Conservation (phyloP, 2,888 invertebrate species). For the Orthosia gracilis region DNA sequence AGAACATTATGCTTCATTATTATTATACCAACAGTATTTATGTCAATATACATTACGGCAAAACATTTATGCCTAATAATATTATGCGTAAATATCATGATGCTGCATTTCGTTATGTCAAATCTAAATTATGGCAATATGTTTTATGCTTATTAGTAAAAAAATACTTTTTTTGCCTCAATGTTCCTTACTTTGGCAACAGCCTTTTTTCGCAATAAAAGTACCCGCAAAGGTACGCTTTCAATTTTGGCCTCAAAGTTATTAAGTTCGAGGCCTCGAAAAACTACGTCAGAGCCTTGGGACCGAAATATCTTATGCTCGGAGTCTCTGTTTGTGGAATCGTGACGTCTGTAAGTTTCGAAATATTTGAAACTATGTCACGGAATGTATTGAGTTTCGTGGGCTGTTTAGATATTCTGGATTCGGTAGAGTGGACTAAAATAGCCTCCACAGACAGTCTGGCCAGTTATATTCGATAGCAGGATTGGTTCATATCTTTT, state of each 20-base stretch:
- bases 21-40: no score
- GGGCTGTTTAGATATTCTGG: background rate
- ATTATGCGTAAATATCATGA: no score
- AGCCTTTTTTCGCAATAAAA: conserved; percentile 4
- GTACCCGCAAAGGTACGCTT: background rate
- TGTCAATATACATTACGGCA: no score
- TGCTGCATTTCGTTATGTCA: no score
- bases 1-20: no score
- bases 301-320: conserved; percentile 38
- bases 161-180: background rate
- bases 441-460: background rate
- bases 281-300: conserved; percentile 27
- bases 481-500: no score
- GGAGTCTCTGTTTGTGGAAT: background rate
- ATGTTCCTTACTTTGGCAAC: no score
- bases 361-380: conserved; percentile 10
- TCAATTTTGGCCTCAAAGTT: conserved; percentile 7
- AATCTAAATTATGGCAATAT: no score
- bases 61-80: no score
- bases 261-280: conserved; percentile 17
- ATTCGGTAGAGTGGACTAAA: background rate
- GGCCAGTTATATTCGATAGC: background rate
- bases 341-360: conserved; percentile 20
- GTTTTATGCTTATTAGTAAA: no score
- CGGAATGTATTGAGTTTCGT: conserved; percentile 29